Conservation (phyloP, 2,888 invertebrate genomes). For the Limnephilus lunatus region DNA sequence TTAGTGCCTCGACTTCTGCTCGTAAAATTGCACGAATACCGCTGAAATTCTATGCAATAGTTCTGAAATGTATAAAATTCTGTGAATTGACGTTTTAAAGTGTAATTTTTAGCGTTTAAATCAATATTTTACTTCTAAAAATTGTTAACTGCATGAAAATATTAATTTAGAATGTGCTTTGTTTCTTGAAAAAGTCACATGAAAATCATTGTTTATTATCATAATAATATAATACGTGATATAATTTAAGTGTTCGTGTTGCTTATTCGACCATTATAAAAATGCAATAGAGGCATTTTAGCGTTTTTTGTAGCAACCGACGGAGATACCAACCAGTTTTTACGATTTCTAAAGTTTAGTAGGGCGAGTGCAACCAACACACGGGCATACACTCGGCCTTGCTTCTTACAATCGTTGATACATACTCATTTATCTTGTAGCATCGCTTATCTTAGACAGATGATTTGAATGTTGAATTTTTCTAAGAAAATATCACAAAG, state of each 20-base stretch:
- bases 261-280: background rate
- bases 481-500: background rate
- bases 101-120: background rate
- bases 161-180: background rate
- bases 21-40: background rate
- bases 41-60: background rate
- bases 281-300: background rate
- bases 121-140: background rate
- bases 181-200: background rate
- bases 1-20: background rate
- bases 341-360: background rate
- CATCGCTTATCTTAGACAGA: background rate
- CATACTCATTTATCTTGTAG: background rate
- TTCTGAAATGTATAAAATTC: background rate
- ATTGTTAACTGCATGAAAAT: background rate
- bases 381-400: background rate
- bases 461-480: background rate
- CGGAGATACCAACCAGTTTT: background rate
- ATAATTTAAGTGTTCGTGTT: slow-evolving; percentile 14
- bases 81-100: background rate
- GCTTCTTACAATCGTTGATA: background rate
- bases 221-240: slow-evolving; percentile 13
- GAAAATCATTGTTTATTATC: background rate
- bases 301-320: slow-evolving; percentile 2
- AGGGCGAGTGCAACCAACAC: background rate